phyloP scores from a whole-genome alignment of 2,797 vertebrate genomes.

The Chelmon rostratus region DNA sequence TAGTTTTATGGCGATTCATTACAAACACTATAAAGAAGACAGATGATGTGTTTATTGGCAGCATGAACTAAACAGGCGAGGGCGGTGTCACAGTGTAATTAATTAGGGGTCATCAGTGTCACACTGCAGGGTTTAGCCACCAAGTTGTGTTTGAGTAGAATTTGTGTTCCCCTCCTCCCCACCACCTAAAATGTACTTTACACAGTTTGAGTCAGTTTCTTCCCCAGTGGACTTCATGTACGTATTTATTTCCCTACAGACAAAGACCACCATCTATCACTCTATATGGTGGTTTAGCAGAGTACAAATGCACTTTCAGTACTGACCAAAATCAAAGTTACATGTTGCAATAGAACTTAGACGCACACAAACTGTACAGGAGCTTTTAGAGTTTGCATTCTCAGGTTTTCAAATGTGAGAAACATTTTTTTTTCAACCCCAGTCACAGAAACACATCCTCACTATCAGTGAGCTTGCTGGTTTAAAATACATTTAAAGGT shows the following conservation, averaged over 20 bases:
- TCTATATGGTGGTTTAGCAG: slow-evolving; percentile 16
- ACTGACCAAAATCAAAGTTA: slow-evolving; percentile 30
- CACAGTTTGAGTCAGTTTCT: not conserved
- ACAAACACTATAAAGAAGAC: slow-evolving; percentile 39
- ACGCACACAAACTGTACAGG: slow-evolving; percentile 1
- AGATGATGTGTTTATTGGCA: slow-evolving; percentile 11
- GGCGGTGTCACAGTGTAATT: not conserved
- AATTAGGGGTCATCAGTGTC: not conserved
- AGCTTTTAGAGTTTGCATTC: not conserved
- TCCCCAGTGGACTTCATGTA: slow-evolving; percentile 10
- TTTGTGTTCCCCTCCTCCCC: not conserved
- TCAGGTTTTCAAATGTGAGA: not conserved
- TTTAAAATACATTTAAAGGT: slow-evolving; percentile 55
- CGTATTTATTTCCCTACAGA: slow-evolving; percentile 56
- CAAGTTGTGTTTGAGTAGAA: not conserved
- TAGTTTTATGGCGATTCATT: slow-evolving; percentile 18
- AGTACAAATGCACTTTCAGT: slow-evolving; percentile 30
- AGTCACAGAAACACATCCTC: slow-evolving; percentile 14
- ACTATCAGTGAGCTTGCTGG: not conserved
- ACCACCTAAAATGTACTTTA: not conserved
- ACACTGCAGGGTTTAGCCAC: not conserved
- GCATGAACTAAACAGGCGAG: slow-evolving; percentile 26
- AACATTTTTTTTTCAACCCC: not conserved
- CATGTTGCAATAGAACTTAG: slow-evolving; percentile 23
- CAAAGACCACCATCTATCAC: slow-evolving; percentile 32